Conservation (phyloP, 2,113 vertebrate genomes). For the Oncorhynchus gorbuscha region DNA sequence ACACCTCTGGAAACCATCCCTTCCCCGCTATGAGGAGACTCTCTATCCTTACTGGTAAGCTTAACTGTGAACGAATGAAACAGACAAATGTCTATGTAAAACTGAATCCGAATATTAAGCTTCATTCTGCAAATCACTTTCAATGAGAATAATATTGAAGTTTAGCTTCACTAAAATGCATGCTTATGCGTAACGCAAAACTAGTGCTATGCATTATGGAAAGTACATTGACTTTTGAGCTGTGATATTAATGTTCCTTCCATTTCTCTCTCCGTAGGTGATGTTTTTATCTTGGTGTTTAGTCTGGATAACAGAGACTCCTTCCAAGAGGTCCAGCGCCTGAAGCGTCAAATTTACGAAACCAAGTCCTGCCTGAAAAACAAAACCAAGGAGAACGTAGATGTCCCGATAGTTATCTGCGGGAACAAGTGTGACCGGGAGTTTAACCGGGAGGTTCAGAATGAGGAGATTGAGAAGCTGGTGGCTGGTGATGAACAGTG, state of each 20-base stretch:
- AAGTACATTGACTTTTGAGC: neutral
- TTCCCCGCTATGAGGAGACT: constrained; percentile 96
- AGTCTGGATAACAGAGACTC: constrained; percentile 95
- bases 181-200: neutral
- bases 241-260: constrained; percentile 19
- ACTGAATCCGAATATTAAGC: too few relatives aligned
- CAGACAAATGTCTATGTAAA: too few relatives aligned
- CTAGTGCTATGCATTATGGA: too few relatives aligned
- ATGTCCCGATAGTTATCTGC: constrained; percentile 94
- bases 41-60: constrained; percentile 94
- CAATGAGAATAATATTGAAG: too few relatives aligned
- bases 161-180: neutral
- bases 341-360: constrained; percentile 93
- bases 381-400: constrained; percentile 91
- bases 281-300: constrained; percentile 95
- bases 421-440: constrained; percentile 95
- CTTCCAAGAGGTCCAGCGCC: constrained; percentile 91
- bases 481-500: constrained; percentile 83
- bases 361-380: constrained; percentile 94
- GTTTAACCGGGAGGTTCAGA: constrained; percentile 84
- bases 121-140: too few relatives aligned
- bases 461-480: constrained; percentile 86
- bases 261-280: constrained; percentile 75
- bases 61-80: neutral
- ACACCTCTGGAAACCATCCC: constrained; percentile 95